Evolutionary conservation across 2,113 vertebrate genomes (phyloP), one percentile per base, ranked within the genome.

Genomic region (Dicentrarchus labrax): DNA sequence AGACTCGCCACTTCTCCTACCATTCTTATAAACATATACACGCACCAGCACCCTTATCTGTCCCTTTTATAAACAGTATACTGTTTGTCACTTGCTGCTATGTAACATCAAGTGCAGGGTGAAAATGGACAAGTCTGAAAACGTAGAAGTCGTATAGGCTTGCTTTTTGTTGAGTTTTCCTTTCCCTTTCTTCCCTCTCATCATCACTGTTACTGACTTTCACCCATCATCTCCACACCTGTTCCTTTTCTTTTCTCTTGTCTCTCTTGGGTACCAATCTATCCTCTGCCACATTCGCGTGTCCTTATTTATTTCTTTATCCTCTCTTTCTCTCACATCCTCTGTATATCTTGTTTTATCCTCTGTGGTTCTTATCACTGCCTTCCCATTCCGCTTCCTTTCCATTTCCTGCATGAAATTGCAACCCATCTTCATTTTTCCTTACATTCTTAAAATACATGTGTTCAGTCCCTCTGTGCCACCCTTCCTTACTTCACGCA

Each of bases 111-210:
- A 38, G 45, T 60, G 11, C 50, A 45, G 9, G 21, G 36, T 83
- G 65, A 12, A 61, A 80, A 86, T 82, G 74, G 71, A 19, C 67
- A 82, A 24, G 64, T 83, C 39, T 56, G 50, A 47, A 82, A 66
- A 61, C 38, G 77, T 17, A 62, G 30, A 16, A 65, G 0, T 66
- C 21, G 73, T 57, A n/a, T 2, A 22, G n/a, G 36, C 2, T 7
- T 36, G 24, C 21, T 41, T 47, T 10, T 39, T 72, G 47, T 24
- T 36, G 22, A 62, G 45, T 47, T 68, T 77, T 53, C 51, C 16
- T 36, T 15, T 53, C 13, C 45, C 13, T 47, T 47, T 15, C 45
- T 47, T 47, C 45, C 12, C 12, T 13, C 4, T 47, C 12, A 4
- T 47, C 39, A 9, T 56, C 45, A 16, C 51, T 72, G 45, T 50